These are phyloP conservation scores for Anolis carolinensis DNA, from an alignment of 2,113 vertebrate species.

Conservation along the genomic window DNA sequence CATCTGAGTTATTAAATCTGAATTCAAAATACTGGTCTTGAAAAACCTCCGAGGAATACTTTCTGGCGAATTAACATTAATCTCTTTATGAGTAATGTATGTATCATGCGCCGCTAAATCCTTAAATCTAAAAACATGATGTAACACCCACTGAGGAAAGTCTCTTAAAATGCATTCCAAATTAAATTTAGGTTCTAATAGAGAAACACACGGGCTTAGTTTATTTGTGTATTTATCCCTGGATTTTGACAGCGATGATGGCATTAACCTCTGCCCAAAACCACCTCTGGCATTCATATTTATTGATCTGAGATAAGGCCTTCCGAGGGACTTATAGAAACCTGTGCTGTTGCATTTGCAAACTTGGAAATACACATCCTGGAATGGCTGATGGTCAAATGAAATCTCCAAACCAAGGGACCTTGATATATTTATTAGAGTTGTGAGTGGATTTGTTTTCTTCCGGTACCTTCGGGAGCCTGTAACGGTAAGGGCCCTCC, in stretches of 20 bases:
- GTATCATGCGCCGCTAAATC: not conserved
- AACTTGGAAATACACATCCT: not conserved
- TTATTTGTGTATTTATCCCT: slow-evolving; percentile 12
- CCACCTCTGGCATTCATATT: not conserved
- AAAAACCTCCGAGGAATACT: not conserved
- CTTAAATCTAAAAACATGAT: not conserved
- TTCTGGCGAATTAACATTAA: not conserved
- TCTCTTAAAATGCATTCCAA: not conserved
- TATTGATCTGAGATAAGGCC: not conserved
- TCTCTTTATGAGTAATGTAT: not conserved
- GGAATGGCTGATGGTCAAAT: too few species aligned
- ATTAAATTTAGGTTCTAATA: slow-evolving; percentile 1
- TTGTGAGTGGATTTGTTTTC: too few species aligned
- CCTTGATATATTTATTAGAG: too few species aligned
- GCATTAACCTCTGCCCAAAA: not conserved
- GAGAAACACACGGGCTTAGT: not conserved
- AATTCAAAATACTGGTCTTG: slow-evolving; percentile 10
- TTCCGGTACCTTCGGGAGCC: too few species aligned
- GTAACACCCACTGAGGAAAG: not conserved
- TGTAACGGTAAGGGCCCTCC: too few species aligned
- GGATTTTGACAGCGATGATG: not conserved
- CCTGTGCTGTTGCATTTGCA: not conserved
- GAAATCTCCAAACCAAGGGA: too few species aligned
- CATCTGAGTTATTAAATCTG: not conserved
- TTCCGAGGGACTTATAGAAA: not conserved